Base-by-base conservation (phyloP, 2,113 vertebrate genomes). In the Upupa epops region DNA sequence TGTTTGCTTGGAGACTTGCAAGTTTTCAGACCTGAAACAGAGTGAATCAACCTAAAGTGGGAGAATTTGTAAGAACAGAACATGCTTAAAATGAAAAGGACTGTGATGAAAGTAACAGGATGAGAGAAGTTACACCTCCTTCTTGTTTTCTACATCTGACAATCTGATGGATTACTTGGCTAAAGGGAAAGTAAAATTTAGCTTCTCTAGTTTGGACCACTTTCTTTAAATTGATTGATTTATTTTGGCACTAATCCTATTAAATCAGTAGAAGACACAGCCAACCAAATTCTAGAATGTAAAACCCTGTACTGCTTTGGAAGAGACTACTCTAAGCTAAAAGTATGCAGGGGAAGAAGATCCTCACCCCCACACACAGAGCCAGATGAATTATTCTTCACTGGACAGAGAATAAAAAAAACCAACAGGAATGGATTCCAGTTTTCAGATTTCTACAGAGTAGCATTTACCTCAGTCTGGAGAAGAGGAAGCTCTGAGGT, bases 141-240 rank as follows among this genome's bases (percentile, higher is more conserved):
- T 76, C 71, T 79, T 70, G 15, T 73, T 91, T 83, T 73, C 63
- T 66, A 1, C n/a, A 66, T 55, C 59, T 91, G 75, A 77, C 64
- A 91, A 79, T 28, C 76, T 42, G 89, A 93, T 63, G 71, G 78
- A 92, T 85, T 80, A 63, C 64, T 80, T 70, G 22, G 54, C 77
- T 82, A 74, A 64, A 86, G 26, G n/a, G 48, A 93, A 92, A 92
- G 84, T 86, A 90, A 93, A 86, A 89, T 36, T 86, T 89, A 90
- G 45, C 70, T 92, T 85, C 76, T 76, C 36, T 63, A 83, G 64
- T 45, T 89, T 78, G 37, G 45, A 81, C 17, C 45, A 59, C 34
- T 71, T 80, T 91, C 63, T 91, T 94, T 86, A 85, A 73, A 91
- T 17, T 63, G 70, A 87, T 19, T 81, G 84, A 94, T 88, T 75